Conservation (phyloP, 2,113 vertebrate species). For the Oostethus manadensis region DNA sequence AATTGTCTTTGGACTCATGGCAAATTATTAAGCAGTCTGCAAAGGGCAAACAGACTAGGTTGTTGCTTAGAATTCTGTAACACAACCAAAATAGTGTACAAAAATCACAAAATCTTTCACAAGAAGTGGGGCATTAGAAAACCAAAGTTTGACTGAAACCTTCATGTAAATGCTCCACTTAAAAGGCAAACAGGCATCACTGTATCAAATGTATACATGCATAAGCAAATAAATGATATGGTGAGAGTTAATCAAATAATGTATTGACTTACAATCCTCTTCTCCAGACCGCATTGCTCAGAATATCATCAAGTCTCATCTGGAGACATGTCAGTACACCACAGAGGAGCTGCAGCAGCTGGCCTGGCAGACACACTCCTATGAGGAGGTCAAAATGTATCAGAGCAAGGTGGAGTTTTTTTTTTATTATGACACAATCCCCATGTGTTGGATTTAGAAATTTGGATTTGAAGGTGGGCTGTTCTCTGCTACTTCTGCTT, state of each 20-base stretch:
- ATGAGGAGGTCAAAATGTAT: constrained; percentile 97
- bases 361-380: constrained; percentile 96
- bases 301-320: constrained; percentile 98
- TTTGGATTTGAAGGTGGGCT: not conserved
- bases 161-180: not conserved
- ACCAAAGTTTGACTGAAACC: not conserved
- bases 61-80: too few species aligned
- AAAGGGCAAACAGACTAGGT: too few species aligned
- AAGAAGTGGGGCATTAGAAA: too few species aligned
- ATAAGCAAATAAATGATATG: not conserved
- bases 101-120: not conserved
- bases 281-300: constrained; percentile 92
- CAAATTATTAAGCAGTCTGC: too few species aligned
- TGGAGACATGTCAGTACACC: constrained; percentile 99
- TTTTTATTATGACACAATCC: not conserved
- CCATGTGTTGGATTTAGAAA: not conserved
- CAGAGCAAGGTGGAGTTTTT: constrained; percentile 90
- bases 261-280: constrained; percentile 9
- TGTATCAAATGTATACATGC: constrained; percentile 5
- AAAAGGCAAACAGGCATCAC: not conserved
- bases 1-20: too few species aligned
- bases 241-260: constrained; percentile 2
- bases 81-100: not conserved
- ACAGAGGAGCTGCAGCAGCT: constrained; percentile 95
- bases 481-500: not conserved